Evolutionary conservation across 2,797 vertebrate genomes (phyloP), one percentile per base, ranked within the genome.

Genomic region (Peromyscus melanophrys): DNA sequence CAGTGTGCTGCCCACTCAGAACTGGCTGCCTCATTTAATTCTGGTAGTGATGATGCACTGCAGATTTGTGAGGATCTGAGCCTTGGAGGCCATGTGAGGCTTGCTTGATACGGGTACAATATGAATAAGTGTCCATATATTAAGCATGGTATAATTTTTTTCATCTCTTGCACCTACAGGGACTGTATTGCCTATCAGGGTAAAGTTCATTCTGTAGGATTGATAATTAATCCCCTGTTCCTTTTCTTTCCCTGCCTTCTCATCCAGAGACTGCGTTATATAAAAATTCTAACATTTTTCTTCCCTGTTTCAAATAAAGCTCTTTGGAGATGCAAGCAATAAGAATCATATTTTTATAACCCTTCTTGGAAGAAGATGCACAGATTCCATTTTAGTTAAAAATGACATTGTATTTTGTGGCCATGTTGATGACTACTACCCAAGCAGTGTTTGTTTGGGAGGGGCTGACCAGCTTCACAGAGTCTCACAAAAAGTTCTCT

Each of bases 161-260:
- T 97, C 96, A 88, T 92, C 95, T 97, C 92, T 90, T 87, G n/a
- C 17, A 94, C 96, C 90, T 92, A 77, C 83, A 95, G 94, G 96
- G 98, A 88, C 97, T 83, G 34, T 97, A 12, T 87, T 94, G 93
- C 97, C 95, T 98, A 96, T 96, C 96, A 97, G 97, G 97, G 89
- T 78, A 92, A 97, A 94, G 29, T 98, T 98, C 98, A 97, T 98
- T 98, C 96, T 89, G 67, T 95, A 92, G 97, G 95, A 75, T 49
- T 96, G 12, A 96, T 98, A 98, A 98, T 98, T 98, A 98, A 98
- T 98, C 98, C 98, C 96, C 82, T 96, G 86, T 97, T 94, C 78
- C 89, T 91, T 97, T 96, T 87, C 77, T 95, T 96, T 90, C 37
- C 76, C 57, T 96, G 83, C 91, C 71, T 98, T 97, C 97, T 95